Evolutionary conservation across 92 coral and sea anemone genomes (phyloP).

Genomic region (Phymanthus crucifer): DNA sequence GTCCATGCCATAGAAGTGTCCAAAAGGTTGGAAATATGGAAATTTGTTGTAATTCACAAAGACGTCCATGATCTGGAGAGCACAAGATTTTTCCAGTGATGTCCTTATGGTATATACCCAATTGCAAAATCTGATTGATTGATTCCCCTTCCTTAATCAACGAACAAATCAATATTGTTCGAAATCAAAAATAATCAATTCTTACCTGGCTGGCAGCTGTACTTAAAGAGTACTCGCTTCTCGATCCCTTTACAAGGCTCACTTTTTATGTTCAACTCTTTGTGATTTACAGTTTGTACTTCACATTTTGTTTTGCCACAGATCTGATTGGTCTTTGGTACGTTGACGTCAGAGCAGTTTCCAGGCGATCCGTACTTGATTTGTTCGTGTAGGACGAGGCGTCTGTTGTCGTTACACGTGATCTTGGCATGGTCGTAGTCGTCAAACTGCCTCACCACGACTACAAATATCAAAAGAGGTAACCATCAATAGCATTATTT

Average conservation of each 20-base stretch:
- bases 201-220: constrained; percentile 66
- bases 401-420: constrained; percentile 37
- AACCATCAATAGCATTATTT: neutral
- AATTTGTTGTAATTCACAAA: no score
- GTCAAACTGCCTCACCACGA: constrained; percentile 45
- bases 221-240: constrained; percentile 37
- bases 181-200: no score
- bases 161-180: no score
- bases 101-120: no score
- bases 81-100: no score
- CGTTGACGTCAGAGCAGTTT: constrained; percentile 26
- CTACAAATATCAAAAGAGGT: constrained; percentile 28
- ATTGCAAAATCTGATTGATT: no score
- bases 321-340: neutral
- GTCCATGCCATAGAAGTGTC: no score
- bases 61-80: no score
- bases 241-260: constrained; percentile 29
- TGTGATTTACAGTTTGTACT: constrained; percentile 5
- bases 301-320: constrained; percentile 9
- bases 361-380: constrained; percentile 39
- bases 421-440: constrained; percentile 45
- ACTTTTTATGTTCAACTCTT: neutral
- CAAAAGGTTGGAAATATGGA: no score
- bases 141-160: no score
- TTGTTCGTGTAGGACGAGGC: constrained; percentile 29